Evolutionary conservation across 2,797 vertebrate species (phyloP), one percentile per base, ranked within the genome.

Genomic region (Podargus strigoides): DNA sequence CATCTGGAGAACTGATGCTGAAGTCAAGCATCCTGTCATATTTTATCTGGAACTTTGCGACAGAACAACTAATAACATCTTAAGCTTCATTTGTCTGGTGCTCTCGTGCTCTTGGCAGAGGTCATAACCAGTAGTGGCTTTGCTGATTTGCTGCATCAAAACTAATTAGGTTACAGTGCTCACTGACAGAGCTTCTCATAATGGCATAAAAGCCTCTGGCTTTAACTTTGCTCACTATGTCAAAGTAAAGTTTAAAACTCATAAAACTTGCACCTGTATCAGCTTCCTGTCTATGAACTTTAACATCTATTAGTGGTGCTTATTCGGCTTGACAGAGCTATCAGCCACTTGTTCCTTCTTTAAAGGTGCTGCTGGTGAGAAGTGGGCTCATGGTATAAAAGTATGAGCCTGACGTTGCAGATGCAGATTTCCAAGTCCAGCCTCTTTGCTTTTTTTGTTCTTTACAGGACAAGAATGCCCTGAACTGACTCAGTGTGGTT

Each of bases 61-160:
- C 87, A 88, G 95, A 97, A 96, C 91, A 94, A 94, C 97, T 97
- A 97, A 96, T 95, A 97, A 80, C 95, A 93, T 98, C 97, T 97
- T 97, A 97, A 97, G 96, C 97, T 96, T 97, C 96, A 97, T 97
- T 97, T 97, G 97, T 97, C 96, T 97, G 95, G 94, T 92, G 82
- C 86, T 70, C 96, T 94, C 70, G 81, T 94, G 96, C 96, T 98
- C 95, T 97, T 98, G 97, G 97, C 97, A 97, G 97, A 98, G 97
- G 97, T 98, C 96, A 96, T 85, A 97, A 97, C 97, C 97, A 97
- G 97, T 83, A 91, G 96, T 97, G 97, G 95, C 97, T 98, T 96
- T 97, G 96, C 95, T 97, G 97, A 97, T 97, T 97, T 97, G 95
- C 96, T 96, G 96, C 97, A 97, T 97, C 97, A 96, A 96, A 97